These are phyloP conservation scores for Amphilophus citrinellus DNA, from an alignment of 2,113 vertebrate genomes.

Conservation along the genomic window DNA sequence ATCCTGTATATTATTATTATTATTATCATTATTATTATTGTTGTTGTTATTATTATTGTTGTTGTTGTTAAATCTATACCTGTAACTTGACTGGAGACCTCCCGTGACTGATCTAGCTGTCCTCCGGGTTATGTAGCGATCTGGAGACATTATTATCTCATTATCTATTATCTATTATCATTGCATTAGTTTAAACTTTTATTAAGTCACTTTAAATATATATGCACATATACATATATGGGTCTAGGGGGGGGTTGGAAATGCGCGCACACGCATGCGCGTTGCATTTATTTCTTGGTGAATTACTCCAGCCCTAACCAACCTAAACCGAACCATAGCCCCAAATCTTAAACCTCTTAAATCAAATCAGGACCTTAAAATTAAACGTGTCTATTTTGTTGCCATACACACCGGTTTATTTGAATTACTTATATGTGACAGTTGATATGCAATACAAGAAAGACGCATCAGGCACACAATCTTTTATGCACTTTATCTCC, in stretches of 20 bases:
- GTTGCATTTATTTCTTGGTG: neutral
- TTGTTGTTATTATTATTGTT: neutral
- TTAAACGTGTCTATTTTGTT: neutral
- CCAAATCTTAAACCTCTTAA: neutral
- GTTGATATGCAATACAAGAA: neutral
- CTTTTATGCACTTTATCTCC: conserved; percentile 17
- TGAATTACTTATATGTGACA: neutral
- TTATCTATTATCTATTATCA: neutral
- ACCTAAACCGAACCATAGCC: neutral
- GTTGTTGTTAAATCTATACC: neutral
- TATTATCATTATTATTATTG: neutral
- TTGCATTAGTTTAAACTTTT: neutral
- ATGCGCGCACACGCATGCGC: no score
- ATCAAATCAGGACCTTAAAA: neutral
- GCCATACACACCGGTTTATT: no score
- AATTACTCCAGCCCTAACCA: neutral
- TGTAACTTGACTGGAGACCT: no score
- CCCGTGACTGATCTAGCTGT: neutral
- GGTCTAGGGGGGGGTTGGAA: neutral
- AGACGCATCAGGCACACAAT: neutral
- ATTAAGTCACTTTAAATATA: neutral
- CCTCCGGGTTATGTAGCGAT: neutral
- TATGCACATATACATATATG: neutral
- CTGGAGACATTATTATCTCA: neutral
- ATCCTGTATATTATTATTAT: neutral